These are phyloP conservation scores for Epinephelus fuscoguttatus DNA, from an alignment of 2,113 vertebrate species.

Conservation along the genomic window DNA sequence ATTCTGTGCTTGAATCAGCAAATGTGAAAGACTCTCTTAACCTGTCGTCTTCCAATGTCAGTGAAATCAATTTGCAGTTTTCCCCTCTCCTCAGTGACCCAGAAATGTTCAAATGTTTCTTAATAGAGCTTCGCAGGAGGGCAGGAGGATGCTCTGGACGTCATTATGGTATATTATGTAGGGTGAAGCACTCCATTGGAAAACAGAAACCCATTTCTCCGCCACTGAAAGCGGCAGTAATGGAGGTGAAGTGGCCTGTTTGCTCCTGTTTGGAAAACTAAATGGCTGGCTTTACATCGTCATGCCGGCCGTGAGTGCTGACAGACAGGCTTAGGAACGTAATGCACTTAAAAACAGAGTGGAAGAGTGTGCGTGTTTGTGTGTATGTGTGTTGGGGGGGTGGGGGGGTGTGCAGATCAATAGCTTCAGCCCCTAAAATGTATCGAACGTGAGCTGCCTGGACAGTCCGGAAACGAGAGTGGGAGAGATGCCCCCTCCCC, in stretches of 20 bases:
- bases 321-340: constrained; percentile 67
- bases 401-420: constrained; percentile 63
- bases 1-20: constrained; percentile 7
- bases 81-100: not conserved
- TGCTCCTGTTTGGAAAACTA: constrained; percentile 74
- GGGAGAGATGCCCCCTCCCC: constrained; percentile 42
- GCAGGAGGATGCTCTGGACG: constrained; percentile 46
- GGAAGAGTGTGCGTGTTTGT: constrained; percentile 49
- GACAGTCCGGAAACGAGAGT: constrained; percentile 80
- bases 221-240: constrained; percentile 74
- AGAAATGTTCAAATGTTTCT: constrained; percentile 47
- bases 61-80: constrained; percentile 24
- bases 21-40: not conserved
- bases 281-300: constrained; percentile 73
- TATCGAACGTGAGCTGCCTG: constrained; percentile 82
- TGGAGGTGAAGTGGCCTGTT: constrained; percentile 79
- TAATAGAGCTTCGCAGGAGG: constrained; percentile 40
- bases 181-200: constrained; percentile 67
- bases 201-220: constrained; percentile 67
- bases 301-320: constrained; percentile 71
- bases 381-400: constrained; percentile 22
- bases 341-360: constrained; percentile 79
- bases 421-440: constrained; percentile 81
- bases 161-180: constrained; percentile 72
- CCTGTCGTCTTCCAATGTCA: constrained; percentile 14